A percentile compares a stretch with the other conserved stretches of the same genome.
Evolutionary conservation across 2,113 vertebrate genomes (phyloP).

Genomic region (Petroica traversi): DNA sequence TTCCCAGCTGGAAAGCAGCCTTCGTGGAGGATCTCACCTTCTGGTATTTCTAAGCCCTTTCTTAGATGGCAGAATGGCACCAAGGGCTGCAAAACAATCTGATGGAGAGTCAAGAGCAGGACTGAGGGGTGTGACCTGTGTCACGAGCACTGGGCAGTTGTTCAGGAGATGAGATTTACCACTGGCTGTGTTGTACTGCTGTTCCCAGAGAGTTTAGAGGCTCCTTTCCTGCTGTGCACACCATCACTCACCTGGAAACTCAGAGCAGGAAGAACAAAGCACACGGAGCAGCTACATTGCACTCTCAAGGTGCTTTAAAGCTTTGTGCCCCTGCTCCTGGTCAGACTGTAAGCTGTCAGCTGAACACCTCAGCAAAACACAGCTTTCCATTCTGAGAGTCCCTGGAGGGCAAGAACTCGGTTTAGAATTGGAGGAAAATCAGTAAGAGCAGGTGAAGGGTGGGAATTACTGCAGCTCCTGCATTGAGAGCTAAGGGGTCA

Average conservation of each 20-base stretch:
- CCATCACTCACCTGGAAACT: not conserved
- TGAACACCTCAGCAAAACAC: not conserved
- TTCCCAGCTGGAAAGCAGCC: not conserved
- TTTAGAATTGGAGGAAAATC: not conserved
- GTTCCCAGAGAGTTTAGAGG: not conserved
- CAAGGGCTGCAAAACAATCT: not conserved
- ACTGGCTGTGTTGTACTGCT: not conserved
- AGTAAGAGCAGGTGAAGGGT: not conserved
- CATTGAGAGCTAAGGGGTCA: not conserved
- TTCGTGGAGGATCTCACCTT: not conserved
- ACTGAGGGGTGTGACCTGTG: not conserved
- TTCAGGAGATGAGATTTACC: not conserved
- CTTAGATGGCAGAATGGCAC: not conserved
- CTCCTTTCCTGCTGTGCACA: not conserved
- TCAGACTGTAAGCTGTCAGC: not conserved
- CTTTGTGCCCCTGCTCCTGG: not conserved
- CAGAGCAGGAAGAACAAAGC: not conserved
- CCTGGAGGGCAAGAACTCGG: not conserved
- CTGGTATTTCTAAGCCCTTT: not conserved
- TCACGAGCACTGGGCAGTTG: not conserved
- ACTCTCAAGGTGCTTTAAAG: not conserved
- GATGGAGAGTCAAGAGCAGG: not conserved
- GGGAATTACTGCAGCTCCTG: not conserved
- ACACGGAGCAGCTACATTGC: not conserved
- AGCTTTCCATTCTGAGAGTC: not conserved